A percentile compares a stretch with the other conserved stretches of the same genome.
These are phyloP conservation scores for Aleiodes leptofemur DNA, from an alignment of 2,888 invertebrate species.

Conservation along the genomic window DNA sequence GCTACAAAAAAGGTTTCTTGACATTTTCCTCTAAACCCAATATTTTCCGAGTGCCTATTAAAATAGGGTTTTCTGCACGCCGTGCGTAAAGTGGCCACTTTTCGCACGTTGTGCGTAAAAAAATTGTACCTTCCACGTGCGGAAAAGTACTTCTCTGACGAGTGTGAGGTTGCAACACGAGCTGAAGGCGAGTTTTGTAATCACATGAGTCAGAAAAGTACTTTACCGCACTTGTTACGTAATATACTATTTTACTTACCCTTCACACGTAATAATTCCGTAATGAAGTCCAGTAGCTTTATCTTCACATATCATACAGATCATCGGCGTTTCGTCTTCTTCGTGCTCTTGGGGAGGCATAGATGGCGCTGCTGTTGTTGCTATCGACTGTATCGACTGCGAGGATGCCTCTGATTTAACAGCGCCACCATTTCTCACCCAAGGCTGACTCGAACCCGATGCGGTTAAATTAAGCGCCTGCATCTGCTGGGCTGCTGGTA, in stretches of 20 bases:
- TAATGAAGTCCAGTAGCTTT: slow-evolving; percentile 98
- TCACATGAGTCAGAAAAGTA: too few species aligned
- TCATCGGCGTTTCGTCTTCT: slow-evolving; percentile 95
- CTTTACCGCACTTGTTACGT: too few species aligned
- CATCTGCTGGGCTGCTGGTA: slow-evolving; percentile 88
- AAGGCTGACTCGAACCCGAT: slow-evolving; percentile 70
- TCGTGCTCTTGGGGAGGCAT: slow-evolving; percentile 78
- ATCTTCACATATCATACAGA: slow-evolving; percentile 99
- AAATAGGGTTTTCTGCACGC: too few species aligned
- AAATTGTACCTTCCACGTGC: too few species aligned
- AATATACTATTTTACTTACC: slow-evolving; percentile 77
- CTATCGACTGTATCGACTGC: slow-evolving; percentile 66
- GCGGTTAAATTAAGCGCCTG: slow-evolving; percentile 85
- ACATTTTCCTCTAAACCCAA: too few species aligned
- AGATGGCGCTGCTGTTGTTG: slow-evolving; percentile 74
- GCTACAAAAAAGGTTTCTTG: too few species aligned
- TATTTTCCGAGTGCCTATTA: too few species aligned
- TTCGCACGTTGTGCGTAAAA: too few species aligned
- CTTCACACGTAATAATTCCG: slow-evolving; percentile 99
- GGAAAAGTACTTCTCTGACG: too few species aligned
- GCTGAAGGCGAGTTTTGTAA: too few species aligned
- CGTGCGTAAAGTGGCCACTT: too few species aligned
- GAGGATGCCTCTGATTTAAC: slow-evolving; percentile 68
- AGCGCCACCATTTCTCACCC: slow-evolving; percentile 71
- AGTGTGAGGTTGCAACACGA: too few species aligned